Evolutionary conservation across 2,113 vertebrate genomes (phyloP).

Genomic region (Ailurus styani): DNA sequence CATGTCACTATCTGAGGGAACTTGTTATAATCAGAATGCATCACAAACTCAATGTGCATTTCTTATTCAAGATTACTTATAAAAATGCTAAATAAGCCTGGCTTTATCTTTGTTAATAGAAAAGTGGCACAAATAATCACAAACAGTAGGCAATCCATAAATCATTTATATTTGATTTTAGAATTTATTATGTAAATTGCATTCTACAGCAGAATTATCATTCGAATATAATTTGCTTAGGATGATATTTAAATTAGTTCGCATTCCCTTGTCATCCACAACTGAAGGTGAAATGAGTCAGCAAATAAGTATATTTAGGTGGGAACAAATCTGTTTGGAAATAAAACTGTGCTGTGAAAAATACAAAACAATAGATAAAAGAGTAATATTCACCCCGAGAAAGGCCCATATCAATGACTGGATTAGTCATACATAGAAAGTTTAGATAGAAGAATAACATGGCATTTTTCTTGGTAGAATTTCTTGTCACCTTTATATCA

Average conservation of each 20-base stretch:
- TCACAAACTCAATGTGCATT: neutral
- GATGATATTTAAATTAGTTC: slow-evolving; percentile 50
- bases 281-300: slow-evolving; percentile 27
- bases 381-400: neutral
- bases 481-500: neutral
- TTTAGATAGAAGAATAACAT: neutral
- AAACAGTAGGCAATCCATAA: slow-evolving; percentile 46
- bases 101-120: slow-evolving; percentile 39
- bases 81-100: slow-evolving; percentile 41
- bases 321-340: neutral
- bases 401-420: neutral
- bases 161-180: slow-evolving; percentile 52
- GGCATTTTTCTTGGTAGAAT: neutral
- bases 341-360: slow-evolving; percentile 1
- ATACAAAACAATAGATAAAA: neutral
- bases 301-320: neutral
- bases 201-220: slow-evolving; percentile 28
- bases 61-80: slow-evolving; percentile 29
- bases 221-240: slow-evolving; percentile 44
- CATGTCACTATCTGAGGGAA: neutral
- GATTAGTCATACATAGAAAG: neutral
- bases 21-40: neutral
- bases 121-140: slow-evolving; percentile 37
- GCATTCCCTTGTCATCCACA: neutral
- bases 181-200: slow-evolving; percentile 59